Evolutionary conservation across 2,888 invertebrate species (phyloP).

Genomic region (Athalia circularis): DNA sequence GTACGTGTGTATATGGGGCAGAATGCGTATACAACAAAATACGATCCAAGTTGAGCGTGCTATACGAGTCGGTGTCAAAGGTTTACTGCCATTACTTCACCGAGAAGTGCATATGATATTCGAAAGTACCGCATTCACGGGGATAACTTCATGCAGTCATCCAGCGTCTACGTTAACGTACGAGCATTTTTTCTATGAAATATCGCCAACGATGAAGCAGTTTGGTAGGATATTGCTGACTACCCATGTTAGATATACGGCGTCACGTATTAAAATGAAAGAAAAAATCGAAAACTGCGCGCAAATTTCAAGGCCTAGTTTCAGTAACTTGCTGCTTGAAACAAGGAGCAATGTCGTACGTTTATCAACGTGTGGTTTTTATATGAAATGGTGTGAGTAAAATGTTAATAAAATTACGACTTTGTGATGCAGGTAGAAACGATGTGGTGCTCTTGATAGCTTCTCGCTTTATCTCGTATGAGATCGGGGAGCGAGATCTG

Average conservation of each 20-base stretch:
- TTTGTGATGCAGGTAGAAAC: constrained; percentile 7
- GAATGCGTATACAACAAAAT: not conserved
- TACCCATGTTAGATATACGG: not conserved
- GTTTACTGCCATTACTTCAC: constrained; percentile 60
- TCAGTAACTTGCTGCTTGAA: not conserved
- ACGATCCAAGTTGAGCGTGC: constrained; percentile 61
- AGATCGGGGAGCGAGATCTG: not conserved
- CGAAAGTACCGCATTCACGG: not conserved
- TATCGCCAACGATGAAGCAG: not conserved
- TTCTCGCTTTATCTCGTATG: constrained; percentile 10
- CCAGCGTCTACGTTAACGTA: too few species aligned
- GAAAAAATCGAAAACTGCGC: not conserved
- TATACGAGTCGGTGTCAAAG: constrained; percentile 61
- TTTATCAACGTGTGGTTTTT: not conserved
- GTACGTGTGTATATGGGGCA: not conserved
- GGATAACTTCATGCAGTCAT: not conserved
- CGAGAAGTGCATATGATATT: not conserved
- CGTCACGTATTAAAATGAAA: not conserved
- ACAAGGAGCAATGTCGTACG: not conserved
- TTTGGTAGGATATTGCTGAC: not conserved
- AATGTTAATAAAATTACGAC: not conserved
- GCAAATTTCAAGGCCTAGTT: constrained; percentile 1
- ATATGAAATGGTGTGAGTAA: not conserved
- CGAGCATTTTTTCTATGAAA: constrained; percentile 4
- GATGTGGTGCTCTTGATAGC: not conserved